Conservation (phyloP, 2,797 vertebrate species). For the Syncerus caffer region DNA sequence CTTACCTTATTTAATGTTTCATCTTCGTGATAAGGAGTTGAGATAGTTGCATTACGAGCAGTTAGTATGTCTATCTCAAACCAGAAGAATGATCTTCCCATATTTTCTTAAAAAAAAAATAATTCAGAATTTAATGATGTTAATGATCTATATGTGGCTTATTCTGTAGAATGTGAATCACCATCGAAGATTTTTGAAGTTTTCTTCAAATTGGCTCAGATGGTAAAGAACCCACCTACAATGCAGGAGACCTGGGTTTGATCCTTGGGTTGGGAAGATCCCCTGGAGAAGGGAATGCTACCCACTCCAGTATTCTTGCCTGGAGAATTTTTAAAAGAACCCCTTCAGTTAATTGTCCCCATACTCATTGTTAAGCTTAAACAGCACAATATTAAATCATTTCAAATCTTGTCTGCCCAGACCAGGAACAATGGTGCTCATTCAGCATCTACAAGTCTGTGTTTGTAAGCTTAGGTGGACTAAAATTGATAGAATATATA, state of each 20-base stretch:
- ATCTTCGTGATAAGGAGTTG: background rate
- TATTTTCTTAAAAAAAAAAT: background rate
- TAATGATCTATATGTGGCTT: background rate
- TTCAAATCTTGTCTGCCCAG: background rate
- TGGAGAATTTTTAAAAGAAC: background rate
- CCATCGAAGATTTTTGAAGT: background rate
- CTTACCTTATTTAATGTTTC: background rate
- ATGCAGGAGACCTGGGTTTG: background rate
- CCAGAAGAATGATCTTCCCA: background rate
- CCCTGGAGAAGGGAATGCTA: background rate
- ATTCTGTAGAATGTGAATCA: background rate
- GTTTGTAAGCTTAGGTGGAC: background rate
- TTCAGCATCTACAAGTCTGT: background rate
- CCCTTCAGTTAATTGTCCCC: background rate
- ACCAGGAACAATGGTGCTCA: background rate
- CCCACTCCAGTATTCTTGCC: background rate
- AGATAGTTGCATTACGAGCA: background rate
- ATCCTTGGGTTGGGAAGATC: background rate
- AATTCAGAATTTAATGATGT: background rate
- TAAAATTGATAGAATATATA: background rate
- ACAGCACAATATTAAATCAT: background rate
- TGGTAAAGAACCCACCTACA: background rate
- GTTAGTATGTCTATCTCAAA: background rate
- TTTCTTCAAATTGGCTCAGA: background rate
- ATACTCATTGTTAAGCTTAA: background rate